These are phyloP conservation scores for Triplophysa siluroides DNA, from an alignment of 2,113 vertebrate species.

Conservation along the genomic window DNA sequence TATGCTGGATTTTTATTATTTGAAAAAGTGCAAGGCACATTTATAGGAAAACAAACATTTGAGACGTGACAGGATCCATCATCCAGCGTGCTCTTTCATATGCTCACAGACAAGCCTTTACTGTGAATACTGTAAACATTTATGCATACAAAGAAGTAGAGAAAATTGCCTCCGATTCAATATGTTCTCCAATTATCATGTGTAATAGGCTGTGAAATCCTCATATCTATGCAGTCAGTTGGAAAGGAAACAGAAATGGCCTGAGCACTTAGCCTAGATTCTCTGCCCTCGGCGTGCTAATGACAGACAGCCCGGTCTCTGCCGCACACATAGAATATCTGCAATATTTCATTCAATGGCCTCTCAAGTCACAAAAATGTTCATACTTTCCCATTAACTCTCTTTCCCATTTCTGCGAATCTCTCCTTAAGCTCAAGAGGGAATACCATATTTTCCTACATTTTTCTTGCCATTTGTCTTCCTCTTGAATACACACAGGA, in stretches of 20 bases:
- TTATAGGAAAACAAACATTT: conserved; percentile 56
- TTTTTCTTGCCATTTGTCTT: conserved; percentile 2
- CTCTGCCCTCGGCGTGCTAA: conserved; percentile 63
- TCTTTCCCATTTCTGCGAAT: conserved; percentile 19
- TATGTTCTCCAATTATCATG: conserved; percentile 77
- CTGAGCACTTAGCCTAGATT: conserved; percentile 75
- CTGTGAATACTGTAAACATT: conserved; percentile 40
- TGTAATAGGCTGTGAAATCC: conserved; percentile 83
- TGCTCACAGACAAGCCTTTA: conserved; percentile 38
- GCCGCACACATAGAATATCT: conserved; percentile 69
- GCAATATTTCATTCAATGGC: conserved; percentile 33
- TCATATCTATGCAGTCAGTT: conserved; percentile 75
- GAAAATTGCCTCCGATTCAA: conserved; percentile 71
- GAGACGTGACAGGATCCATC: conserved; percentile 18
- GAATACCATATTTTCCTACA: conserved; percentile 17
- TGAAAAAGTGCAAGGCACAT: conserved; percentile 64
- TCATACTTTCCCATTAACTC: conserved; percentile 30
- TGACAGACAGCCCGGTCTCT: conserved; percentile 76
- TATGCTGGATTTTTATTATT: conserved; percentile 45
- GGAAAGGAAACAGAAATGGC: conserved; percentile 75
- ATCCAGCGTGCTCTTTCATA: not conserved
- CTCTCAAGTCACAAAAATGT: conserved; percentile 14
- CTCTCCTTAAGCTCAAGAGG: conserved; percentile 26
- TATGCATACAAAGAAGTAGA: conserved; percentile 42
- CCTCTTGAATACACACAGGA: not conserved